Conservation (phyloP, 2,113 vertebrate species). For the Ibidorhyncha struthersii region DNA sequence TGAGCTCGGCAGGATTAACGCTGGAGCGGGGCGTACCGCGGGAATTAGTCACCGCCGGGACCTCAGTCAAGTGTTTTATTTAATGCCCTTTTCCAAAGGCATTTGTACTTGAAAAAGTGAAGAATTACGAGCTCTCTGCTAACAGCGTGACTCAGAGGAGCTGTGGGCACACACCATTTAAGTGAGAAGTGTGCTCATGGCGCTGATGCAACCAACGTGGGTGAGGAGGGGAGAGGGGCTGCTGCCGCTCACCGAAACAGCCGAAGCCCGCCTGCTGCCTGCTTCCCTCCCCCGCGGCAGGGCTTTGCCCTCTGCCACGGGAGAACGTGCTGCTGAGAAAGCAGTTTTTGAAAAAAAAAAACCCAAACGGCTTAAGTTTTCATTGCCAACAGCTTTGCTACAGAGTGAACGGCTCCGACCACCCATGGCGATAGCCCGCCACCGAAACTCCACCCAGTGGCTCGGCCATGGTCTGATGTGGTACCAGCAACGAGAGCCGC, state of each 20-base stretch:
- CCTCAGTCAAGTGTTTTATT: conserved; percentile 23
- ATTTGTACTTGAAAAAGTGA: neutral
- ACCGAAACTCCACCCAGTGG: accelerated
- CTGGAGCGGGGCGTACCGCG: neutral
- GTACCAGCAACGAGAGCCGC: neutral
- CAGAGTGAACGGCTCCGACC: neutral
- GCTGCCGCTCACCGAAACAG: neutral
- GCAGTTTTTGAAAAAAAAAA: neutral
- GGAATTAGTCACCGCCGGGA: neutral
- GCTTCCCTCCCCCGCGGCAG: neutral
- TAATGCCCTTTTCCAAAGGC: conserved; percentile 14
- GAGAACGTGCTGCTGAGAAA: neutral
- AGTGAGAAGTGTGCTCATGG: neutral
- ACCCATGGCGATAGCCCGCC: neutral
- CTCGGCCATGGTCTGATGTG: neutral
- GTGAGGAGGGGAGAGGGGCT: neutral
- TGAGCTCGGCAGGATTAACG: neutral
- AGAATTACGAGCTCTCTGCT: neutral
- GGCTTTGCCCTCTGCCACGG: neutral
- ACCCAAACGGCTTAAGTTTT: neutral
- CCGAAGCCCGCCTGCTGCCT: accelerated
- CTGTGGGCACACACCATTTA: neutral
- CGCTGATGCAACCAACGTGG: accelerated
- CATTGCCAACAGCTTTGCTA: neutral
- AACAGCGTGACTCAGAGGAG: conserved; percentile 3